These are phyloP conservation scores for Pseudonaja textilis DNA, from an alignment of 2,113 vertebrate species.

Conservation along the genomic window DNA sequence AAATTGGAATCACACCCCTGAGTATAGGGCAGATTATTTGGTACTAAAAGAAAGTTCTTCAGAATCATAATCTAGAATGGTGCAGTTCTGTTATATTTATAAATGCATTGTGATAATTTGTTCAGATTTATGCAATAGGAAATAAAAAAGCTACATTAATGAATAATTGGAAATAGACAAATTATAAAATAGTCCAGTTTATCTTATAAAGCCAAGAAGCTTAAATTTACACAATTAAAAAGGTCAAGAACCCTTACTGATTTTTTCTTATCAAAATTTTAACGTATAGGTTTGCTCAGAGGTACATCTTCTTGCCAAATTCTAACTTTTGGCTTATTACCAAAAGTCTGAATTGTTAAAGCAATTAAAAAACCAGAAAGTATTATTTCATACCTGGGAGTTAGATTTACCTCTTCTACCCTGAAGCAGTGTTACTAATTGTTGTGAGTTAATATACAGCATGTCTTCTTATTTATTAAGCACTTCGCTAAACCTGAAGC, in stretches of 20 bases:
- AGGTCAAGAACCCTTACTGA: conserved; percentile 24
- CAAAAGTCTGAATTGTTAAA: conserved; percentile 30
- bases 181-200: conserved; percentile 20
- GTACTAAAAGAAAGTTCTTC: neutral
- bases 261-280: conserved; percentile 5
- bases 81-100: neutral
- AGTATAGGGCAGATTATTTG: neutral
- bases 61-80: neutral
- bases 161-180: conserved; percentile 27
- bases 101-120: conserved; percentile 15
- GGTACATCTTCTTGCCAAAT: conserved; percentile 54
- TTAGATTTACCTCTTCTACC: conserved; percentile 49
- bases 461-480: conserved; percentile 43
- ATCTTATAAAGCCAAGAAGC: conserved; percentile 7
- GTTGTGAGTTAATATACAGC: conserved; percentile 56
- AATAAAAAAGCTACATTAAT: conserved; percentile 6
- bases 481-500: too few relatives aligned
- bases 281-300: conserved; percentile 41
- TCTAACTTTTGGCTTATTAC: conserved; percentile 50
- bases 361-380: conserved; percentile 54
- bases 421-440: conserved; percentile 55
- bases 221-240: conserved; percentile 28
- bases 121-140: conserved; percentile 24
- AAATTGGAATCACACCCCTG: too few relatives aligned
- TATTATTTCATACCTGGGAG: conserved; percentile 57